phyloP scores from a whole-genome alignment of 1,140 invertebrate genomes.

The Nixonia krombeini region DNA sequence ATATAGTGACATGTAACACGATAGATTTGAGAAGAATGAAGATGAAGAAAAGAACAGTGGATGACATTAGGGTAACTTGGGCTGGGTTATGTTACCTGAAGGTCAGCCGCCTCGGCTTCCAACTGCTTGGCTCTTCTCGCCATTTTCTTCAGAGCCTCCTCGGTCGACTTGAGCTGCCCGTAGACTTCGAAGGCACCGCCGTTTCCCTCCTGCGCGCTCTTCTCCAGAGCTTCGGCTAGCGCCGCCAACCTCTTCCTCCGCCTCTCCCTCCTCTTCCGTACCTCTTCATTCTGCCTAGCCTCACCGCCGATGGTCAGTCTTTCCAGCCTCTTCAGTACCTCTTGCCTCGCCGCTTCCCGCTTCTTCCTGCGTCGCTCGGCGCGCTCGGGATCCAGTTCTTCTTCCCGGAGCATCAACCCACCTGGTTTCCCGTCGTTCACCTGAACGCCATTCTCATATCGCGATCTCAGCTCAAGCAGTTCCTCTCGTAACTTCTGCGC shows the following conservation, averaged over 20 bases:
- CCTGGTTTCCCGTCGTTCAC: slow-evolving; percentile 8
- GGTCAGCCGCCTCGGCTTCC: slow-evolving; percentile 64
- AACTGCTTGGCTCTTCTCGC: slow-evolving; percentile 64
- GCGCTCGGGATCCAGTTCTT: slow-evolving; percentile 49
- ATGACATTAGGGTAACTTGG: too few relatives aligned
- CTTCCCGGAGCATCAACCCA: slow-evolving; percentile 1
- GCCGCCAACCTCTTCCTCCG: slow-evolving; percentile 62
- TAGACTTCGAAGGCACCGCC: slow-evolving; percentile 67
- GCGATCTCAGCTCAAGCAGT: slow-evolving; percentile 51
- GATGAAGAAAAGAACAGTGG: too few relatives aligned
- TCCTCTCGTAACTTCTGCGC: slow-evolving; percentile 63
- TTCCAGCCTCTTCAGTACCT: slow-evolving; percentile 62
- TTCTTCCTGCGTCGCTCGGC: slow-evolving; percentile 58
- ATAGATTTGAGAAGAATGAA: too few relatives aligned
- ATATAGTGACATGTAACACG: too few relatives aligned
- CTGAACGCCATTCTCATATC: slow-evolving; percentile 46
- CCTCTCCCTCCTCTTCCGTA: slow-evolving; percentile 59
- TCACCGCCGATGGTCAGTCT: slow-evolving; percentile 68
- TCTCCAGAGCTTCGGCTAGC: slow-evolving; percentile 62
- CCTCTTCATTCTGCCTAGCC: slow-evolving; percentile 57
- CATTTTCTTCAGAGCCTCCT: slow-evolving; percentile 68
- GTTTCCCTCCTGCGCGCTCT: slow-evolving; percentile 61
- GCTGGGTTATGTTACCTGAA: slow-evolving; percentile 62
- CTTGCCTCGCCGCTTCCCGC: slow-evolving; percentile 62
- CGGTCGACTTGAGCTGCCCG: slow-evolving; percentile 67